Conservation (phyloP, 2,888 invertebrate species). For the Ophion slaviceki region DNA sequence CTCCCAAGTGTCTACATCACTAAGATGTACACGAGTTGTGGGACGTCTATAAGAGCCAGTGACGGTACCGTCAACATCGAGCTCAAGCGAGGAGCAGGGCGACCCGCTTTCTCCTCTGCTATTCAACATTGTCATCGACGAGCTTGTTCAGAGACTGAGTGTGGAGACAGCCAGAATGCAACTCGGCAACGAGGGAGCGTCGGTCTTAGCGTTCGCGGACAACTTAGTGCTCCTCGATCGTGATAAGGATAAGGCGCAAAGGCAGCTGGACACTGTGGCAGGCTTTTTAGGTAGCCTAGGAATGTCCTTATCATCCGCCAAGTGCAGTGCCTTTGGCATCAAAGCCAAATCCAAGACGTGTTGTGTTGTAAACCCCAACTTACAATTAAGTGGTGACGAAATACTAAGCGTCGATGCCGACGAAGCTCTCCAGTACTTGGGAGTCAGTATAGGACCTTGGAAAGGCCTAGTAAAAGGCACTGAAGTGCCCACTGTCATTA, state of each 20-base stretch:
- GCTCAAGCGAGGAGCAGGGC: constrained; percentile 35
- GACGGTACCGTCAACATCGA: not conserved
- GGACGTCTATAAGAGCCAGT: constrained; percentile 6
- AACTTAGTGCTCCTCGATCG: constrained; percentile 16
- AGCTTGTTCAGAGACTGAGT: constrained; percentile 27
- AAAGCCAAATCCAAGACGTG: constrained; percentile 13
- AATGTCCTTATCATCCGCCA: constrained; percentile 52
- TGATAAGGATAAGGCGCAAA: not conserved
- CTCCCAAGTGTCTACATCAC: not conserved
- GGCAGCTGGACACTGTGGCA: not conserved
- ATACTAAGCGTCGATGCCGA: not conserved
- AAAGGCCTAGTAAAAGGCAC: constrained; percentile 29
- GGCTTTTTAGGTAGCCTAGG: not conserved
- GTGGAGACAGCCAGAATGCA: not conserved
- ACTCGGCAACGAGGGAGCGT: not conserved
- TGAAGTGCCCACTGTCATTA: not conserved
- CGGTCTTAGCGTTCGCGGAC: not conserved
- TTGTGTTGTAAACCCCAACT: constrained; percentile 49
- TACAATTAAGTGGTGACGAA: rapidly evolving
- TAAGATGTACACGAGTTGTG: constrained; percentile 18
- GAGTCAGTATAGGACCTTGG: constrained; percentile 33
- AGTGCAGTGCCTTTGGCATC: constrained; percentile 53
- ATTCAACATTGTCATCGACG: constrained; percentile 68
- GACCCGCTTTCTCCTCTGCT: constrained; percentile 22
- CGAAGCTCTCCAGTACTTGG: constrained; percentile 16